Evolutionary conservation across 2,113 vertebrate genomes (phyloP).

Genomic region (Ammodytes marinus): DNA sequence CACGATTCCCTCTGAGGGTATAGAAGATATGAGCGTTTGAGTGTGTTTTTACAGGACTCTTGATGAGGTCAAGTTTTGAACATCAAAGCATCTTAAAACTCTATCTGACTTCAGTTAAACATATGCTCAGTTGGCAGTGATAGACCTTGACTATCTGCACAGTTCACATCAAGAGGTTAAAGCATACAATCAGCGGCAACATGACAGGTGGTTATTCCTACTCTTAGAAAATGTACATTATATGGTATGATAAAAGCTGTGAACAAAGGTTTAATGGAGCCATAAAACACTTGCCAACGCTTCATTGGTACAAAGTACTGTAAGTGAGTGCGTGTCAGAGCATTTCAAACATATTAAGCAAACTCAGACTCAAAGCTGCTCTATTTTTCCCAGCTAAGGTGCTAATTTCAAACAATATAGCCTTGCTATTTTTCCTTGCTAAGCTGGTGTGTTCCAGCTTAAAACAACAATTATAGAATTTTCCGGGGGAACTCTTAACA

Average conservation of each 20-base stretch:
- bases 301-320: slow-evolving; percentile 18
- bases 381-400: slow-evolving; percentile 8
- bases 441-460: slow-evolving; percentile 29
- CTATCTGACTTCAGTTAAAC: slow-evolving; percentile 26
- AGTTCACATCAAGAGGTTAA: slow-evolving; percentile 11
- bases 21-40: slow-evolving; percentile 12
- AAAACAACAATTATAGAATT: slow-evolving; percentile 74
- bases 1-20: background rate
- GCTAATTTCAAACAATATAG: slow-evolving; percentile 47
- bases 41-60: slow-evolving; percentile 27
- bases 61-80: slow-evolving; percentile 49
- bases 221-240: slow-evolving; percentile 30
- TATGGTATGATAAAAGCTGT: slow-evolving; percentile 18
- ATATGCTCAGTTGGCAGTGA: slow-evolving; percentile 29
- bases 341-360: slow-evolving; percentile 11
- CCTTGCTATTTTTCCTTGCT: slow-evolving; percentile 19
- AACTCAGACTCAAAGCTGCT: background rate
- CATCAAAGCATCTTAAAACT: slow-evolving; percentile 58
- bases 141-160: background rate
- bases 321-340: background rate
- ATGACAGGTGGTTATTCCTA: slow-evolving; percentile 4
- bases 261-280: slow-evolving; percentile 27
- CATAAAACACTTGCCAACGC: slow-evolving; percentile 30
- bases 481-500: slow-evolving; percentile 56
- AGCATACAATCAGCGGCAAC: background rate